phyloP scores from a whole-genome alignment of 2,797 vertebrate species.

The Chelidonichthys spinosus region DNA sequence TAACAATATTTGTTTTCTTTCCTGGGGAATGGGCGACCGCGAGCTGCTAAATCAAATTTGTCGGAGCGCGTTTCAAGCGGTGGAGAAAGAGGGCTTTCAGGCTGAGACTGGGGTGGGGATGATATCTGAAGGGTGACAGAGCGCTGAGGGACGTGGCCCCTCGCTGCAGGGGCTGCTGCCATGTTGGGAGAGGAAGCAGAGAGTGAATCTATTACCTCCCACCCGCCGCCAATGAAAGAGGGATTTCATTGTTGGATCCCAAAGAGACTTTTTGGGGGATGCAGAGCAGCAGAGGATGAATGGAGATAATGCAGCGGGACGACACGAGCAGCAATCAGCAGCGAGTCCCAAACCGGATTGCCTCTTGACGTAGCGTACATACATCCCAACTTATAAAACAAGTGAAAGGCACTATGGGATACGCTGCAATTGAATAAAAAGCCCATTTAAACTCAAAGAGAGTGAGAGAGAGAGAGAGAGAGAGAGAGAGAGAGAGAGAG shows the following conservation, averaged over 20 bases:
- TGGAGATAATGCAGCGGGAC: slow-evolving; percentile 50
- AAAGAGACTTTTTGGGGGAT: slow-evolving; percentile 58
- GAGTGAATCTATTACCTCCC: slow-evolving; percentile 65
- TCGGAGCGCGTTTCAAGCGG: slow-evolving; percentile 73
- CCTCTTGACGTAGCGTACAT: slow-evolving; percentile 20
- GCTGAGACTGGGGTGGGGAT: slow-evolving; percentile 58
- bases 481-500: not conserved
- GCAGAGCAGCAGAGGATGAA: slow-evolving; percentile 30
- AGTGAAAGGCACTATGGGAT: slow-evolving; percentile 57
- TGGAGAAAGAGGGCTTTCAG: slow-evolving; percentile 67
- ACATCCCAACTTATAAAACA: slow-evolving; percentile 45
- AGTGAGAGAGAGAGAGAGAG: not conserved
- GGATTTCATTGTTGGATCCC: slow-evolving; percentile 53
- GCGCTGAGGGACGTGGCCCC: slow-evolving; percentile 52
- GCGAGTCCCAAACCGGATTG: slow-evolving; percentile 44
- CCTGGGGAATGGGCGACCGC: slow-evolving; percentile 69
- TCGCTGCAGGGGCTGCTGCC: slow-evolving; percentile 54
- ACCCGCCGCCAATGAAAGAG: slow-evolving; percentile 19
- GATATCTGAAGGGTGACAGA: slow-evolving; percentile 72
- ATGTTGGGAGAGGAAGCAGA: slow-evolving; percentile 58
- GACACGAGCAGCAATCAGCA: slow-evolving; percentile 54
- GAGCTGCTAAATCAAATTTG: slow-evolving; percentile 87
- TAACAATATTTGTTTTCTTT: slow-evolving; percentile 90
- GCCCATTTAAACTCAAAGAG: slow-evolving; percentile 42
- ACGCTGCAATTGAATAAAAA: slow-evolving; percentile 59